Evolutionary conservation across 2,113 vertebrate genomes (phyloP), one percentile per base, ranked within the genome.

Genomic region (Chloroceryle aenea): DNA sequence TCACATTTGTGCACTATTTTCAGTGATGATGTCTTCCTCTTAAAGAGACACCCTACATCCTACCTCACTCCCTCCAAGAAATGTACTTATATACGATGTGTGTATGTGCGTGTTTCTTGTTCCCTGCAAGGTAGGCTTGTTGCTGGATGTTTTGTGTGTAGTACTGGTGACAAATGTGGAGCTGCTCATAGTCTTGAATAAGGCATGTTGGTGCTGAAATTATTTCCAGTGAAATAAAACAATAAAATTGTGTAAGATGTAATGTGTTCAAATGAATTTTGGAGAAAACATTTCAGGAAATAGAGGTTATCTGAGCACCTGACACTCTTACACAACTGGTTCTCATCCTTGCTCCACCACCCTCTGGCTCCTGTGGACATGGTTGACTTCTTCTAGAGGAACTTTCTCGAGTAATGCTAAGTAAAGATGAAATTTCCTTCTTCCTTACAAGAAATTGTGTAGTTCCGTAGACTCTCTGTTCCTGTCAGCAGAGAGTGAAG

Each of bases 131-230:
- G 52, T 74, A 36, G 48, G 53, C 50, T 89, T 94, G n/a, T 66
- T 95, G 81, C 66, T 96, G 69, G 34, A n/a, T 89, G 45, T 96
- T 96, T 95, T 76, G 81, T n/a, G 36, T 47, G 21, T 85, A 93
- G 69, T 63, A 72, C 3, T 85, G 26, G 29, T 93, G 75, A 34
- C 14, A 61, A 72, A 63, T 20, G 10, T 64, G 43, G 61, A 81
- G 75, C 88, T 95, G 74, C 43, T 92, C 53, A 36, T 68, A 45
- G 62, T 66, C 84, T 78, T 69, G 25, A 34, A 40, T 82, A 76
- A 90, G 75, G 68, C 48, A 30, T 32, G 9, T 3, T 68, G 64
- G 69, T 88, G 69, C 64, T 87, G 73, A 96, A 95, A 59, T 52
- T 85, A 38, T 87, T 93, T 85, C 63, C 50, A 91, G 30, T 80